Evolutionary conservation across 2,113 vertebrate species (phyloP), one percentile per base, ranked within the genome.

Genomic region (Bubo bubo): DNA sequence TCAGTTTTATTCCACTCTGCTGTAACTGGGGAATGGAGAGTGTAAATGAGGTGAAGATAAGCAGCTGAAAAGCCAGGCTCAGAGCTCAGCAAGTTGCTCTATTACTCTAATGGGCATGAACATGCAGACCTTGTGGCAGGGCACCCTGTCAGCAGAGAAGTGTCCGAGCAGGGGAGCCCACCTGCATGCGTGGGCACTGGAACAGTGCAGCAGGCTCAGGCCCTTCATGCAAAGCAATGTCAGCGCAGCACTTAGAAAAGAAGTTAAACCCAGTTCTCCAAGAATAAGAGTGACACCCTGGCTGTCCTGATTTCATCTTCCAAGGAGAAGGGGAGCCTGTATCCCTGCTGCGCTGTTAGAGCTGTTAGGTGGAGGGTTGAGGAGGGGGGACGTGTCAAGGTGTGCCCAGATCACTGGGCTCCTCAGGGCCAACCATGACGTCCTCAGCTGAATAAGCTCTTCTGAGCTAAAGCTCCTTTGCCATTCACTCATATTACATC

Each of bases 371-470:
- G 17, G 28, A 86, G 24, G 32, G 14, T 5, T 74, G 18, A 60
- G 23, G 8, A 11, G 9, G 1, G 2, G 6, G 19, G 0, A 7
- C 3, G 0, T 4, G 1, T 73, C 23, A 34, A 14, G 9, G 16
- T 41, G 11, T 41, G 18, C 23, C 12, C 28, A 52, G 19, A 15
- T 41, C 73, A 30, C 13, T 30, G n/a, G 8, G 9, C 15, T 81
- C 4, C 64, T 77, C 34, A 47, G 59, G 55, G 63, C 43, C 35
- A 64, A 43, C 43, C 52, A 79, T 43, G n/a, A 72, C 70, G 32
- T 86, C 15, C 8, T 43, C 59, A 77, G 37, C 41, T n/a, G 32
- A 87, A 70, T n/a, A 45, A 84, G 60, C 24, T 93, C 5, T 47
- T 84, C 55, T 21, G 32, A 77, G 45, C 19, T 71, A 58, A 74